Evolutionary conservation across 2,888 invertebrate genomes (phyloP).

Genomic region (Drosophila cracens): DNA sequence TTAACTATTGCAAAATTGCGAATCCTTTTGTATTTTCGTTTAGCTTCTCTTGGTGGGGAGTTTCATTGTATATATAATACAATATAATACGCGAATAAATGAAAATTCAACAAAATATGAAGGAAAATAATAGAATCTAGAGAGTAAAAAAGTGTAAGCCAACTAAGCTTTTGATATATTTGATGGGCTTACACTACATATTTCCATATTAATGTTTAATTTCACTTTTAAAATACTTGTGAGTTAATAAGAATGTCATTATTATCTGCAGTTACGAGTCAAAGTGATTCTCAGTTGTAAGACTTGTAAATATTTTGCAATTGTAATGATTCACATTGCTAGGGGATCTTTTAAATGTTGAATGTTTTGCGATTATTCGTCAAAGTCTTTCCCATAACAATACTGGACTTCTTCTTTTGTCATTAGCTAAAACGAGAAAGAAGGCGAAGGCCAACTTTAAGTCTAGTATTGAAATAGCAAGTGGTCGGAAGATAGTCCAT

Average conservation of each 20-base stretch:
- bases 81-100: too few species aligned
- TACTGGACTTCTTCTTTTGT: slow-evolving; percentile 1
- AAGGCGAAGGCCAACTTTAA: slow-evolving; percentile 21
- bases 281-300: neutral
- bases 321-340: slow-evolving; percentile 1
- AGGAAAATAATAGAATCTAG: too few species aligned
- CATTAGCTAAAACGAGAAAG: neutral
- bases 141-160: too few species aligned
- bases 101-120: too few species aligned
- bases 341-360: neutral
- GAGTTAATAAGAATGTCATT: neutral
- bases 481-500: slow-evolving; percentile 3
- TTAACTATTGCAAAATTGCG: too few species aligned
- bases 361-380: neutral
- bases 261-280: neutral
- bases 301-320: neutral
- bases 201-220: too few species aligned
- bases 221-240: neutral
- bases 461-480: slow-evolving; percentile 7
- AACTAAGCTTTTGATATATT: too few species aligned
- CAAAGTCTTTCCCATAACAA: neutral
- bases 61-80: too few species aligned
- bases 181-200: too few species aligned
- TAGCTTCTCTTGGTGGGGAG: too few species aligned
- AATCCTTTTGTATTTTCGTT: too few species aligned